Base-by-base conservation (phyloP, 2,888 invertebrate species). In the Myopa testacea region DNA sequence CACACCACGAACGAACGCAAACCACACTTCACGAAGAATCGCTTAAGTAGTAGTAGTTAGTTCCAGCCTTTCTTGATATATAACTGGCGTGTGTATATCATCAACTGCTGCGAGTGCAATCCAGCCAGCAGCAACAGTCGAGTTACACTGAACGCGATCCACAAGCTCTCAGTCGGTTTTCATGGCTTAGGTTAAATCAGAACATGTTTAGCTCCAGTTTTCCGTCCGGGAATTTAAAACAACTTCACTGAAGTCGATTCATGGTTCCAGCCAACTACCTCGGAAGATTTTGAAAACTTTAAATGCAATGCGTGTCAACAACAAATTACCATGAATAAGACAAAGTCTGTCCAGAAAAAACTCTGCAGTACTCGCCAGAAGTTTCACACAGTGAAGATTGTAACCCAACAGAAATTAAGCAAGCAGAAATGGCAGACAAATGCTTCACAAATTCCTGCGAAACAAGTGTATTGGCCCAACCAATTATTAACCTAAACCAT, bases 201-300 rank as follows among this genome's bases (percentile, higher is more conserved):
- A 70, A 55, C 70, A 52, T 37, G 52, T 70, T 70, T 70, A 55
- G n/a, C 70, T 70, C 70, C 37, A 65, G 65, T 65, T 26, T 19
- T 26, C 62, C 62, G n/a, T 62, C 62, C 14, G 65, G 14, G 65
- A 37, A 63, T 26, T 38, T 10, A 65, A 38, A 4, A 6, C 10
- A 65, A 65, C 62, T 62, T 62, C 62, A 62, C 26, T 62, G 8
- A 62, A 62, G 62, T 62, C 2, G 26, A 26, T 26, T 58, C 58
- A 12, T 58, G 58, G 16, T 6, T 16, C 4, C 58, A 16, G 16
- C n/a, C n/a, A 58, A 6, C 58, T 62, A 26, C 14, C 26, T 4
- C 19, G 34, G 14, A n/a, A 62, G 8, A 62, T 2, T 26, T 62
- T 62, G 10, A 6, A 45, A 45, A 45, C 7, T 45, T 45, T 45